Evolutionary conservation across 2,888 invertebrate genomes (phyloP).

Genomic region (Azorinus chamasolen): DNA sequence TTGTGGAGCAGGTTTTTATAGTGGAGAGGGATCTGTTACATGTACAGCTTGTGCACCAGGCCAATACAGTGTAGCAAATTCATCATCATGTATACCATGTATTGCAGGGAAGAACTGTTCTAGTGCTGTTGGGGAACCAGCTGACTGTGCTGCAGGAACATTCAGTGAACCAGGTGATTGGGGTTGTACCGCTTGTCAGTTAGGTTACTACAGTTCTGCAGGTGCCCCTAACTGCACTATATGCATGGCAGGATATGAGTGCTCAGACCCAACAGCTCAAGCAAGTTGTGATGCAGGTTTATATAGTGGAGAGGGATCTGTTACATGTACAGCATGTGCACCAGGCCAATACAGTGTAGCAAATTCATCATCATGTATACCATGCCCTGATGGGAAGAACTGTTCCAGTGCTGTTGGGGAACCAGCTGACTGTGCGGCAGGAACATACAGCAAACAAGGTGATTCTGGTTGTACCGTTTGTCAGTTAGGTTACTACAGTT

Average conservation of each 20-base stretch:
- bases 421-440: constrained; percentile 72
- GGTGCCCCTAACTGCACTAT: constrained; percentile 71
- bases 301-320: constrained; percentile 75
- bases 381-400: constrained; percentile 82
- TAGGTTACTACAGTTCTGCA: constrained; percentile 62
- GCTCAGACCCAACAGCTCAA: constrained; percentile 45
- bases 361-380: constrained; percentile 69
- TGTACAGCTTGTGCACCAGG: constrained; percentile 73
- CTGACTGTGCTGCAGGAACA: constrained; percentile 44
- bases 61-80: constrained; percentile 65
- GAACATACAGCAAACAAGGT: constrained; percentile 71
- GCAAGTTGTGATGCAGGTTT: constrained; percentile 72
- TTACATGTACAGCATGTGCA: constrained; percentile 61
- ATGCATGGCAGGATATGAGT: constrained; percentile 76
- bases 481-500: constrained; percentile 79
- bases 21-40: constrained; percentile 58
- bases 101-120: constrained; percentile 65
- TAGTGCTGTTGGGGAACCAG: constrained; percentile 63
- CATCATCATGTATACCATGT: constrained; percentile 53
- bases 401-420: constrained; percentile 68
- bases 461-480: constrained; percentile 72
- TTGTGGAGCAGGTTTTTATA: constrained; percentile 64
- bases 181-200: constrained; percentile 44
- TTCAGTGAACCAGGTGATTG: constrained; percentile 52
- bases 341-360: constrained; percentile 51